Conservation (phyloP, 2,888 invertebrate species). For the Pheosia tremula region DNA sequence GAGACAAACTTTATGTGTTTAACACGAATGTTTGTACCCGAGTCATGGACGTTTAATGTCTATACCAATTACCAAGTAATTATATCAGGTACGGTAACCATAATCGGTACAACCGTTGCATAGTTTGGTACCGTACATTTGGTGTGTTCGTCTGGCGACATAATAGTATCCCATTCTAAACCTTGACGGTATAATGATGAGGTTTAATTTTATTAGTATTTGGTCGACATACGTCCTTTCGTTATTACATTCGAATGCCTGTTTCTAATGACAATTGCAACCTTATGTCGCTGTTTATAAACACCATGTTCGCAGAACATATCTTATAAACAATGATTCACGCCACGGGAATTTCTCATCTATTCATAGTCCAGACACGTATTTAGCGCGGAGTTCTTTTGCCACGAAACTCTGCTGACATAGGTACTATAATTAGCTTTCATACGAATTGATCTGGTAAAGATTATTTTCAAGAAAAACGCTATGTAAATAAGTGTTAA, state of each 20-base stretch:
- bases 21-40: no score
- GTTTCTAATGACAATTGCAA: not conserved
- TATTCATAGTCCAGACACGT: constrained; percentile 31
- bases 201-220: not conserved
- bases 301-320: constrained; percentile 3
- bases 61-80: no score
- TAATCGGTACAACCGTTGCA: no score
- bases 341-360: constrained; percentile 26
- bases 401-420: not conserved
- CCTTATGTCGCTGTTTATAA: rapidly evolving
- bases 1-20: no score
- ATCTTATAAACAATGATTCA: constrained; percentile 24
- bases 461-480: not conserved
- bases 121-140: no score
- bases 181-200: not conserved
- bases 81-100: no score
- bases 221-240: not conserved
- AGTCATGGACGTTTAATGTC: no score
- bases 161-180: not conserved
- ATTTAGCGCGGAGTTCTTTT: not conserved
- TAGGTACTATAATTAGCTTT: constrained; percentile 1
- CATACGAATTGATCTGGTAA: not conserved
- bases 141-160: no score
- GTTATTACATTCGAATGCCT: not conserved
- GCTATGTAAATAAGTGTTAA: not conserved